Evolutionary conservation across 2,113 vertebrate species (phyloP), one percentile per base, ranked within the genome.

Genomic region (Paraplagusia blochii): DNA sequence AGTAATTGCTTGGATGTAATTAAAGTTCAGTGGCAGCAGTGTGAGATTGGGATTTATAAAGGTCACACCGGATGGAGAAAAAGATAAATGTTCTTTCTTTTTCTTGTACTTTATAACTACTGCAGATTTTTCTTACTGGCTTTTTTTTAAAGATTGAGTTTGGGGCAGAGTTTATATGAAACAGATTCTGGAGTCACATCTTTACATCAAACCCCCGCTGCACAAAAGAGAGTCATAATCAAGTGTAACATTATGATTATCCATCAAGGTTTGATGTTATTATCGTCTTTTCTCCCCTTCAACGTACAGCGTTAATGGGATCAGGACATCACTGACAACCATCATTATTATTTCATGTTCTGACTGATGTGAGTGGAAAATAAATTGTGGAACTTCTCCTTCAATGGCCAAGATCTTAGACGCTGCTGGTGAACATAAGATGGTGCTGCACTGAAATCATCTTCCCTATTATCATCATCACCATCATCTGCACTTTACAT

Each of bases 1-100:
- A 52, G 53, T 83, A 77, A 85, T 83, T 81, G 62, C 62, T 69
- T 65, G 50, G 45, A 58, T 35, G 64, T 78, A 74, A 82, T 80
- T 74, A 82, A 69, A 46, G 52, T 63, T 64, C 19, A 47, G 12
- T 53, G n/a, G 40, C 38, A 73, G 60, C 17, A 1, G 35, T n/a
- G 52, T 50, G 68, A 70, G 57, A 53, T 3, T n/a, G 65, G 61
- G 75, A 79, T 77, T 83, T 75, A 42, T 12, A 61, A 74, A 72
- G 80, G 72, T 74, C 63, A 50, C 2, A 16, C 4, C 53, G 73
- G 54, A 59, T 54, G 7, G 52, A 63, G 18, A 29, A 17, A 19
- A 15, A 54, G 44, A 53, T 50, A 42, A 74, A 53, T 44, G 22
- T 35, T 38, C 16, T 29, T 29, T 29, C 50, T 58, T 58, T 36